These are phyloP conservation scores for Exaiptasia diaphana DNA, from an alignment of 64 coral and sea anemone species.

Conservation along the genomic window DNA sequence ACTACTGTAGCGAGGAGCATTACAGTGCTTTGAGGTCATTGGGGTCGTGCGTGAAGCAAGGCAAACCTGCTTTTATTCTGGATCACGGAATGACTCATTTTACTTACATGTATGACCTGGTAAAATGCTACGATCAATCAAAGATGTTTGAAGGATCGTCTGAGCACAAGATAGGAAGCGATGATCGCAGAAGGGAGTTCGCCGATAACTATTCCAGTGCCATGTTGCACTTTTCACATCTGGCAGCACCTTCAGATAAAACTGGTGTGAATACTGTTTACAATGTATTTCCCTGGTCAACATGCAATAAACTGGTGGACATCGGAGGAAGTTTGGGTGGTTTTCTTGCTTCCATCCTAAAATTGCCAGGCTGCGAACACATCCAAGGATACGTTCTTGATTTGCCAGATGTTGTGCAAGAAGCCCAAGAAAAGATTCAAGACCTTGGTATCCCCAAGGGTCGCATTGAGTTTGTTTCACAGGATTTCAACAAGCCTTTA, in stretches of 20 bases:
- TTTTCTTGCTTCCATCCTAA: not conserved
- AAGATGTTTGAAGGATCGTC: not conserved
- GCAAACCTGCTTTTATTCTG: not conserved
- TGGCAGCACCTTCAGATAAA: not conserved
- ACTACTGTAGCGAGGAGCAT: no score
- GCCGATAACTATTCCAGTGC: not conserved
- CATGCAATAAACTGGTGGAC: not conserved
- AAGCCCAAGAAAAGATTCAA: not conserved
- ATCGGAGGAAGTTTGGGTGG: not conserved
- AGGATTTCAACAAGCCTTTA: not conserved
- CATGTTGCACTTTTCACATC: not conserved
- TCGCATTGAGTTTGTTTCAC: not conserved
- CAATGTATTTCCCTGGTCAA: not conserved
- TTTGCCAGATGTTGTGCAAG: not conserved
- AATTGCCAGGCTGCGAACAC: not conserved
- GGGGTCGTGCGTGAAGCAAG: not conserved
- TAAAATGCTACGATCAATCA: not conserved
- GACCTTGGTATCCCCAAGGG: not conserved
- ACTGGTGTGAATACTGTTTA: not conserved
- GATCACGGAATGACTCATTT: not conserved
- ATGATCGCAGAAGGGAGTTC: not conserved
- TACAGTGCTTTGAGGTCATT: no score
- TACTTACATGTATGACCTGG: not conserved
- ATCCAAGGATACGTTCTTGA: not conserved
- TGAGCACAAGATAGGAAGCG: not conserved